These are phyloP conservation scores for Trilocha varians DNA, from an alignment of 2,888 invertebrate genomes.

Conservation along the genomic window DNA sequence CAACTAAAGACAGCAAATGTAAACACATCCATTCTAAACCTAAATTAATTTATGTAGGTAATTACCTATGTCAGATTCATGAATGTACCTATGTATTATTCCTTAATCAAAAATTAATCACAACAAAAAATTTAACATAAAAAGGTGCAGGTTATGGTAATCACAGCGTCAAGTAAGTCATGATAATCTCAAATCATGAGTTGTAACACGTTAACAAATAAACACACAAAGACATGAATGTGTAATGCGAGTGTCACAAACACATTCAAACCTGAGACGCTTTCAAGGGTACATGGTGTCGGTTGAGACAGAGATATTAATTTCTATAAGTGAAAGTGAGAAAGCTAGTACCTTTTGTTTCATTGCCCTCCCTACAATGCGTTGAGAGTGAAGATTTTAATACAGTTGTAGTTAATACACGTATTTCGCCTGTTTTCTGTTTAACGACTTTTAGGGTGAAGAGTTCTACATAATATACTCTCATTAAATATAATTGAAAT, in stretches of 20 bases:
- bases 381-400: slow-evolving; percentile 54
- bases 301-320: slow-evolving; percentile 45
- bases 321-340: slow-evolving; percentile 33
- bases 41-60: too few relatives aligned
- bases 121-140: not conserved
- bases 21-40: too few relatives aligned
- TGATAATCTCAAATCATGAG: slow-evolving; percentile 22
- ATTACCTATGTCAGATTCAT: too few relatives aligned
- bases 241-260: slow-evolving; percentile 37
- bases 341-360: slow-evolving; percentile 58
- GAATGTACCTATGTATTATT: too few relatives aligned
- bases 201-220: slow-evolving; percentile 27
- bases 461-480: slow-evolving; percentile 4
- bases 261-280: slow-evolving; percentile 48
- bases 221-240: slow-evolving; percentile 25
- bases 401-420: slow-evolving; percentile 57
- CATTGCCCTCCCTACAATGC: slow-evolving; percentile 60
- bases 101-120: too few relatives aligned
- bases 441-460: slow-evolving; percentile 14
- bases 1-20: too few relatives aligned
- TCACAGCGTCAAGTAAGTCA: slow-evolving; percentile 17
- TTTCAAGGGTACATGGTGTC: slow-evolving; percentile 55
- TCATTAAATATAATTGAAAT: not conserved
- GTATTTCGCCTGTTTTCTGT: slow-evolving; percentile 31
- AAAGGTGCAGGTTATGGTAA: not conserved